Percentiles rank a stretch among this genome's conserved stretches.
These are phyloP conservation scores for Mellilla xanthometata DNA, from an alignment of 2,888 invertebrate species.

Conservation along the genomic window DNA sequence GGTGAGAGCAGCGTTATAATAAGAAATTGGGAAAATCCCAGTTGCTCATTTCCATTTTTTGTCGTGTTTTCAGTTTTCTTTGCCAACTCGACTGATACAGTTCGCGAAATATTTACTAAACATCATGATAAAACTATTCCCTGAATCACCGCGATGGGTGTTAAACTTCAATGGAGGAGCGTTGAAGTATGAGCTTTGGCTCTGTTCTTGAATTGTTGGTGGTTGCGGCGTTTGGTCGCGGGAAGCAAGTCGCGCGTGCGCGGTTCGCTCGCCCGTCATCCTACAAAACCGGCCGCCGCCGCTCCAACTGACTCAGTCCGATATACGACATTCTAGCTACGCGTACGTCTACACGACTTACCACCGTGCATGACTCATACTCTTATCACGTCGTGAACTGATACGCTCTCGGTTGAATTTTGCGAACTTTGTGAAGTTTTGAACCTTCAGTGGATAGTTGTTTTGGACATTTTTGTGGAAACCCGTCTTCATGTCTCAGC, in stretches of 20 bases:
- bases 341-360: slow-evolving; percentile 61
- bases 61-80: slow-evolving; percentile 27
- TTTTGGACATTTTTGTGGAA: slow-evolving; percentile 61
- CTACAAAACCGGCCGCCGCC: slow-evolving; percentile 75
- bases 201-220: slow-evolving; percentile 60
- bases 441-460: slow-evolving; percentile 54
- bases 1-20: slow-evolving; percentile 19
- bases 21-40: slow-evolving; percentile 18
- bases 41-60: slow-evolving; percentile 26
- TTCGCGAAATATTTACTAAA: slow-evolving; percentile 41
- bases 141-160: slow-evolving; percentile 59
- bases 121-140: slow-evolving; percentile 63
- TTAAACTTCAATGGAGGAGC: slow-evolving; percentile 44
- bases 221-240: slow-evolving; percentile 52
- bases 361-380: slow-evolving; percentile 68
- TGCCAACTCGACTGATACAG: slow-evolving; percentile 41
- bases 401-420: slow-evolving; percentile 49
- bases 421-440: slow-evolving; percentile 49
- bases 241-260: slow-evolving; percentile 67
- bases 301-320: slow-evolving; percentile 76
- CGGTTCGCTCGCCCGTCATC: slow-evolving; percentile 55
- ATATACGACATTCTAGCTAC: slow-evolving; percentile 77
- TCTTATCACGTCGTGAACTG: slow-evolving; percentile 70
- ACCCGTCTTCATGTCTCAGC: slow-evolving; percentile 83
- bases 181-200: slow-evolving; percentile 63